Evolutionary conservation across 2,888 invertebrate genomes (phyloP).

Genomic region (Hypomecis punctinalis): DNA sequence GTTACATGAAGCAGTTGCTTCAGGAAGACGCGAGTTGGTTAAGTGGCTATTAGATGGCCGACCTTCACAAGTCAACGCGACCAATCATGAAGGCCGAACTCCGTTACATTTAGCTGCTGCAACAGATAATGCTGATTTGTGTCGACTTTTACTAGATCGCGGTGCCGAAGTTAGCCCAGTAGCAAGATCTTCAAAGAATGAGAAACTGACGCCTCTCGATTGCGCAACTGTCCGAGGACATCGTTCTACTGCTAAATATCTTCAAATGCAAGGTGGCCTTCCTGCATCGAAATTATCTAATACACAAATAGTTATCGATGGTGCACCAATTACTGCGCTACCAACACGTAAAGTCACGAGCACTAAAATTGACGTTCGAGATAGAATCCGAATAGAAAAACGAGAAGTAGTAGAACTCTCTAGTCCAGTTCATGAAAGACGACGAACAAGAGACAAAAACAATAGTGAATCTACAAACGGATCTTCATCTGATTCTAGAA

Average conservation of each 20-base stretch:
- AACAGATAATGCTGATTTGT: conserved; percentile 97
- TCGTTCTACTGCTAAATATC: conserved; percentile 95
- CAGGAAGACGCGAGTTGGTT: conserved; percentile 94
- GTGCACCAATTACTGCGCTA: conserved; percentile 73
- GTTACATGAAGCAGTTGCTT: conserved; percentile 97
- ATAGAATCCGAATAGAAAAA: conserved; percentile 81
- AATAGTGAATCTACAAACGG: conserved; percentile 71
- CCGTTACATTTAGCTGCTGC: conserved; percentile 97
- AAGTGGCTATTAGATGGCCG: conserved; percentile 94
- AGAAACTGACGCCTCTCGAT: conserved; percentile 95
- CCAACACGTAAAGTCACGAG: conserved; percentile 80
- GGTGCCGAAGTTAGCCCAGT: conserved; percentile 95
- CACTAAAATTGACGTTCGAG: conserved; percentile 80
- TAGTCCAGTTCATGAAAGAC: conserved; percentile 69
- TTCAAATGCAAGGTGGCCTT: conserved; percentile 95
- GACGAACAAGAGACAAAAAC: conserved; percentile 56
- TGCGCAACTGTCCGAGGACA: conserved; percentile 95
- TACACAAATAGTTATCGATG: conserved; percentile 77
- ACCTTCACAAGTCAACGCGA: conserved; percentile 93
- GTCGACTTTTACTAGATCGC: conserved; percentile 93
- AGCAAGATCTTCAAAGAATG: conserved; percentile 92
- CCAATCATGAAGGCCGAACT: conserved; percentile 96
- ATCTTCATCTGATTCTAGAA: conserved; percentile 78
- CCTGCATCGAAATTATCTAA: conserved; percentile 89
- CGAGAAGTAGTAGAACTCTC: conserved; percentile 79